Evolutionary conservation across 2,113 vertebrate species (phyloP).

Genomic region (Candoia aspera): DNA sequence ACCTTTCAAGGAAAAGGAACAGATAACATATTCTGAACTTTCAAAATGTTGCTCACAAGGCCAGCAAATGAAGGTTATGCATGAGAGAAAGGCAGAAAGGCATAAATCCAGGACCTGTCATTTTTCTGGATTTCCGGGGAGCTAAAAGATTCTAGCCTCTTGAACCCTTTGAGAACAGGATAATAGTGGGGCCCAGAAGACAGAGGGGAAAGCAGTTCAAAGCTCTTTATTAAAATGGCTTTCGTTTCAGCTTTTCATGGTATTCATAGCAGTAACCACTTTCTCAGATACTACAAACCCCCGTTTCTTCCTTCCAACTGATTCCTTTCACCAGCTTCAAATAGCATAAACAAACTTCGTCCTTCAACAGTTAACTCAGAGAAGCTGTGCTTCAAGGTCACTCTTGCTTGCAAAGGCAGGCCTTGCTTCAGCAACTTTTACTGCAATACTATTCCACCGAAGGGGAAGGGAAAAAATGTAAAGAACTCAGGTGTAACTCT

Average conservation of each 20-base stretch:
- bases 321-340: slow-evolving; percentile 44
- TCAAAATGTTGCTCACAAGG: slow-evolving; percentile 26
- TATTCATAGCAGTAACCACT: slow-evolving; percentile 24
- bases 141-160: neutral
- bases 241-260: slow-evolving; percentile 41
- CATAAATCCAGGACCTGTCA: neutral
- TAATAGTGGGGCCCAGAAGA: slow-evolving; percentile 20
- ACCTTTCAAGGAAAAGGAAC: neutral
- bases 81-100: neutral
- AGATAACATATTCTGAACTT: slow-evolving; percentile 18
- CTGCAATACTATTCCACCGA: slow-evolving; percentile 57
- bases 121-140: slow-evolving; percentile 20
- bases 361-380: slow-evolving; percentile 83
- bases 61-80: neutral
- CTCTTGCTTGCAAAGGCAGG: slow-evolving; percentile 73
- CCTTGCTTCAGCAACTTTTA: slow-evolving; percentile 71
- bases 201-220: slow-evolving; percentile 32
- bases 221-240: slow-evolving; percentile 40
- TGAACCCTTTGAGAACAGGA: slow-evolving; percentile 13
- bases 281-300: slow-evolving; percentile 30
- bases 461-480: neutral
- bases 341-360: slow-evolving; percentile 84
- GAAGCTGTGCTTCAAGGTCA: slow-evolving; percentile 93
- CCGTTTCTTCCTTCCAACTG: slow-evolving; percentile 37
- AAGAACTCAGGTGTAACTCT: slow-evolving; percentile 11